phyloP scores from a whole-genome alignment of 1,140 invertebrate species.

The Cotesia chilonis region DNA sequence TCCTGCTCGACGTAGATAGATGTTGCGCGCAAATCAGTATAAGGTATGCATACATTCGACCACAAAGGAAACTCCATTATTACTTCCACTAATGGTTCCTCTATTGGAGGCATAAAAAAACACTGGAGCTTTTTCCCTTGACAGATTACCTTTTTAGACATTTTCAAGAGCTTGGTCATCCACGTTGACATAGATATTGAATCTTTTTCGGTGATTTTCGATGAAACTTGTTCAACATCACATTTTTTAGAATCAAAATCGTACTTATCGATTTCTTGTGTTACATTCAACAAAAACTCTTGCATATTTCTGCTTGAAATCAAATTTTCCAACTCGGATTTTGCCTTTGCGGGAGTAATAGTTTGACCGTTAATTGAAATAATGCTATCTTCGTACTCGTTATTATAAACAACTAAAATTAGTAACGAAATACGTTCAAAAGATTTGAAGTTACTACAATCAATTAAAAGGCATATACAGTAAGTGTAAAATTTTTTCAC shows the following conservation, averaged over 20 bases:
- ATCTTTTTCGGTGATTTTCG: background rate
- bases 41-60: too few species aligned
- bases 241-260: background rate
- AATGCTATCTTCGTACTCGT: background rate
- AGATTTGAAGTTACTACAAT: background rate
- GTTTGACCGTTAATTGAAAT: background rate
- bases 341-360: background rate
- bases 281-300: background rate
- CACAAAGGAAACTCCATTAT: too few species aligned
- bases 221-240: background rate
- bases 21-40: too few species aligned
- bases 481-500: background rate
- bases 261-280: background rate
- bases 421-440: slow-evolving; percentile 1
- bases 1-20: too few species aligned
- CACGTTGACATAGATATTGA: background rate
- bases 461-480: slow-evolving; percentile 7
- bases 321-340: background rate
- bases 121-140: too few species aligned
- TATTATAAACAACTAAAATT: background rate
- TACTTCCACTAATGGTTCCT: too few species aligned
- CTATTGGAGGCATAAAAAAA: too few species aligned
- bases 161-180: background rate
- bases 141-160: too few species aligned
- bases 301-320: background rate